A percentile compares a stretch with the other conserved stretches of the same genome.
phyloP scores from a whole-genome alignment of 2,888 invertebrate species.

The Ophioninae sp. region DNA sequence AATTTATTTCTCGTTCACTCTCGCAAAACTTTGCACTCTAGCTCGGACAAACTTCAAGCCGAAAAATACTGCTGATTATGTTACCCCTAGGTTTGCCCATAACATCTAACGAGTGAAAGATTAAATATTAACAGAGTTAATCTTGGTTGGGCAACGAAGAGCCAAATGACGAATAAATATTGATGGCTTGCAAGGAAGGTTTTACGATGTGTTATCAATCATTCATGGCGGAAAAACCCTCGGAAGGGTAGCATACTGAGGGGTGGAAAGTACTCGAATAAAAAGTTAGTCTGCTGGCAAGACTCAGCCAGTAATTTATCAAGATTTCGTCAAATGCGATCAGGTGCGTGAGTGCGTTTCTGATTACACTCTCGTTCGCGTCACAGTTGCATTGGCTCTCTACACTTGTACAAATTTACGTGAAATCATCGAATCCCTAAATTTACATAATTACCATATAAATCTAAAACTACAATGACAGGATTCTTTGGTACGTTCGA shows the following conservation, averaged over 20 bases:
- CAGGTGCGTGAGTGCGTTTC: background rate
- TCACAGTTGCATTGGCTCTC: constrained; percentile 10
- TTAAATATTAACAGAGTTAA: constrained; percentile 11
- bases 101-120: background rate
- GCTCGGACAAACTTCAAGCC: background rate
- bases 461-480: constrained; percentile 71
- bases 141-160: background rate
- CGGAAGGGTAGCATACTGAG: constrained; percentile 1
- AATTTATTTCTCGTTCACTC: constrained; percentile 25
- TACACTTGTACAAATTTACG: constrained; percentile 38
- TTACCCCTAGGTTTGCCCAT: background rate
- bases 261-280: background rate
- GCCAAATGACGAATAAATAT: background rate
- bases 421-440: constrained; percentile 54
- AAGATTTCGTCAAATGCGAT: constrained; percentile 17
- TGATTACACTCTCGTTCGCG: background rate
- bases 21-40: constrained; percentile 8
- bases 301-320: constrained; percentile 30
- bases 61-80: background rate
- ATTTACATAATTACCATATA: constrained; percentile 76
- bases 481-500: constrained; percentile 67
- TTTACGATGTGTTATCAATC: constrained; percentile 8
- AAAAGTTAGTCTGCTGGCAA: background rate
- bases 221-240: background rate
- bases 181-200: background rate